Conservation (phyloP, 2,113 vertebrate genomes). For the Cygnus atratus region DNA sequence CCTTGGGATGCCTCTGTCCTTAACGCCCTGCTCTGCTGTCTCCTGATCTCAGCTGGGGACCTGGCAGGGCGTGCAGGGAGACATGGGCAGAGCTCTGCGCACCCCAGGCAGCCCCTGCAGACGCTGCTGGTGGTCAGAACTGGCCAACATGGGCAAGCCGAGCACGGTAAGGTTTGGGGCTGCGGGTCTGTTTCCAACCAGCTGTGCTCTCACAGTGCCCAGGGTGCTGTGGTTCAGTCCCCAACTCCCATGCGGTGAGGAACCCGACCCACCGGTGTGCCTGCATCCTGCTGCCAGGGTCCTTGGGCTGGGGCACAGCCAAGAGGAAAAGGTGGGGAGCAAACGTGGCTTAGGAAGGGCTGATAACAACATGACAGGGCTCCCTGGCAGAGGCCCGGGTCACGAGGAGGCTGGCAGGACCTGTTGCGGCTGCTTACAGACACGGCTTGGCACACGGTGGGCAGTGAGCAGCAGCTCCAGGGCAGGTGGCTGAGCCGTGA, state of each 20-base stretch:
- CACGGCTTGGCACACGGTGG: background rate
- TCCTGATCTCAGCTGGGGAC: background rate
- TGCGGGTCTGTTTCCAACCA: background rate
- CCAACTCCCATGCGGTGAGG: background rate
- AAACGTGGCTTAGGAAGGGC: background rate
- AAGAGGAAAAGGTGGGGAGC: background rate
- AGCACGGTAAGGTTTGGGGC: background rate
- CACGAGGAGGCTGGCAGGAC: background rate
- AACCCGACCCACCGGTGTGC: background rate
- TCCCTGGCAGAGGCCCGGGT: background rate
- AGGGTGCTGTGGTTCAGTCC: background rate
- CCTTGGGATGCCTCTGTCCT: background rate
- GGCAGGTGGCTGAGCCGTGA: background rate
- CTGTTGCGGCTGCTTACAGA: background rate
- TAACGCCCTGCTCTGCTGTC: background rate
- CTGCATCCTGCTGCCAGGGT: background rate
- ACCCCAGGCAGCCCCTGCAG: background rate
- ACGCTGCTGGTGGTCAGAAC: background rate
- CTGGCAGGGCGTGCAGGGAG: background rate
- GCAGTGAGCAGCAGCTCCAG: background rate
- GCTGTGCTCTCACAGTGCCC: accelerated
- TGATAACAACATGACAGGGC: background rate
- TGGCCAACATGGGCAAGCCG: background rate
- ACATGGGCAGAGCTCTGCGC: accelerated
- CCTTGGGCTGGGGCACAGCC: background rate